Evolutionary conservation across 2,888 invertebrate genomes (phyloP).

Genomic region (Drosophila paracracens): DNA sequence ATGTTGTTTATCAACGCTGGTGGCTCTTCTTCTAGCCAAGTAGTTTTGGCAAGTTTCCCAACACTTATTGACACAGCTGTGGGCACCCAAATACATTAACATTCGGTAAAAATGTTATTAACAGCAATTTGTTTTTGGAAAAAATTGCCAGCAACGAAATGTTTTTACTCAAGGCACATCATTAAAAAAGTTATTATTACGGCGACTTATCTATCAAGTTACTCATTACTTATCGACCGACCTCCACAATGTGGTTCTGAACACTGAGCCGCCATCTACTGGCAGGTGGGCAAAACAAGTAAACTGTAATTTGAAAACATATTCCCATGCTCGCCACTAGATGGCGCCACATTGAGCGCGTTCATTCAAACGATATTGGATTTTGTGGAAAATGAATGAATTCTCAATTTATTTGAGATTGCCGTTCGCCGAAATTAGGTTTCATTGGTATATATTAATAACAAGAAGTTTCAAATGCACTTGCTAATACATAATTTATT

Average conservation of each 20-base stretch:
- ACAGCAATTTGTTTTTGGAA: not conserved
- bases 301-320: not conserved
- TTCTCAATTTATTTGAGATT: not conserved
- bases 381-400: not conserved
- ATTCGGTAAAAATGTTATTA: not conserved
- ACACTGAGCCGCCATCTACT: conserved; percentile 20
- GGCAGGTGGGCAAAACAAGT: not conserved
- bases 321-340: not conserved
- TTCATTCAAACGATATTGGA: not conserved
- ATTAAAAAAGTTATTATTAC: not conserved
- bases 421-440: not conserved
- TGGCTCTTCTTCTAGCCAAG: conserved; percentile 12
- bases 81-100: conserved; percentile 14
- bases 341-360: not conserved
- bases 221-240: not conserved
- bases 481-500: conserved; percentile 76
- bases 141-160: not conserved
- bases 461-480: conserved; percentile 46
- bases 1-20: conserved; percentile 38
- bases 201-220: not conserved
- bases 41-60: not conserved
- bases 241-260: not conserved
- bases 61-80: conserved; percentile 10
- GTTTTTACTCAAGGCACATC: conserved; percentile 2
- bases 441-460: not conserved